These are phyloP conservation scores for Labeo catla DNA, from an alignment of 2,113 vertebrate species.

Conservation along the genomic window DNA sequence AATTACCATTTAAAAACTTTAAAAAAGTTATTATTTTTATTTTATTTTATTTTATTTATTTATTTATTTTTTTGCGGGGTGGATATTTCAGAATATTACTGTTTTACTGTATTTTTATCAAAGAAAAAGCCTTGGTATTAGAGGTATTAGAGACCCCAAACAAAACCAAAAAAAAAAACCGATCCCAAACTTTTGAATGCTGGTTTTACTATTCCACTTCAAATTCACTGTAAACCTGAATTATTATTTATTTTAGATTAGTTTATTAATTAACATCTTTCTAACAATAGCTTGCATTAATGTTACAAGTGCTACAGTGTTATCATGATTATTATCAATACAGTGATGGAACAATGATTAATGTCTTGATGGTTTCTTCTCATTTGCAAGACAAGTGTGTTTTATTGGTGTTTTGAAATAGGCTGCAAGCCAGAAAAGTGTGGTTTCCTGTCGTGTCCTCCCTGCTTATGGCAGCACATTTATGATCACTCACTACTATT, in stretches of 20 bases:
- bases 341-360: not conserved
- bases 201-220: not conserved
- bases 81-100: not conserved
- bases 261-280: not conserved
- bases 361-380: not conserved
- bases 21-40: too few relatives aligned
- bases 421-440: not conserved
- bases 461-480: not conserved
- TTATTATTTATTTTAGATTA: not conserved
- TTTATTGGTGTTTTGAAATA: not conserved
- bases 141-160: too few relatives aligned
- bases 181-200: not conserved
- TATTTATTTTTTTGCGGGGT: too few relatives aligned
- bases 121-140: too few relatives aligned
- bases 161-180: too few relatives aligned
- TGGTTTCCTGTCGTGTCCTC: not conserved
- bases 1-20: too few relatives aligned
- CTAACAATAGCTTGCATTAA: not conserved
- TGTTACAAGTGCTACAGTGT: not conserved
- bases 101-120: too few relatives aligned
- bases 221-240: not conserved
- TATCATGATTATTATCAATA: not conserved
- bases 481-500: constrained; percentile 24
- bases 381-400: not conserved
- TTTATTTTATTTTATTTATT: too few relatives aligned